Evolutionary conservation across 2,888 invertebrate species (phyloP).

Genomic region (Agonum fuliginosum): DNA sequence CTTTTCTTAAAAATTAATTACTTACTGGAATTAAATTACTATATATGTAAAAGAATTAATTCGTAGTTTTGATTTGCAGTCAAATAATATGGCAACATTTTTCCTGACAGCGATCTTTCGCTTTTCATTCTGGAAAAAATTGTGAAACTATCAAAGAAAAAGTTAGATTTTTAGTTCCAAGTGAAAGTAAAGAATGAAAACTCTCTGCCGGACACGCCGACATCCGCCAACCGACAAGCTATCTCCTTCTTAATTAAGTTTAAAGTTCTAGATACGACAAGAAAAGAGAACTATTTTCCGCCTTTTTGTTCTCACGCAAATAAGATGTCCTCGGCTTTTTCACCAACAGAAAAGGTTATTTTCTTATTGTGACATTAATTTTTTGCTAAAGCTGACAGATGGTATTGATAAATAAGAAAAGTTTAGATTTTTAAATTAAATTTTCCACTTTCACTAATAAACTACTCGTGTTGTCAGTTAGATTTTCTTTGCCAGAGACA

Average conservation of each 20-base stretch:
- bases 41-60: too few relatives aligned
- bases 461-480: background rate
- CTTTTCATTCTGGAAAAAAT: too few relatives aligned
- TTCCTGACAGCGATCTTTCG: background rate
- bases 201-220: background rate
- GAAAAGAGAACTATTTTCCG: slow-evolving; percentile 40
- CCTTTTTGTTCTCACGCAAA: slow-evolving; percentile 9
- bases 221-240: slow-evolving; percentile 1
- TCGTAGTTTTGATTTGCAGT: too few relatives aligned
- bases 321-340: slow-evolving; percentile 14
- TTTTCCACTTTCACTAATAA: too few relatives aligned
- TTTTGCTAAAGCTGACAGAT: too few relatives aligned
- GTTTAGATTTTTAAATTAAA: too few relatives aligned
- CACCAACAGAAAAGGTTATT: background rate
- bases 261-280: slow-evolving; percentile 18
- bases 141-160: too few relatives aligned
- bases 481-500: background rate
- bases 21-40: too few relatives aligned
- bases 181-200: background rate
- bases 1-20: too few relatives aligned
- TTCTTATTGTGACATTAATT: background rate
- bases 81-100: background rate
- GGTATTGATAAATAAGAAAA: too few relatives aligned
- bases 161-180: background rate
- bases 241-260: slow-evolving; percentile 30